phyloP scores from a whole-genome alignment of 2,797 vertebrate genomes.

The Bovichtus variegatus region DNA sequence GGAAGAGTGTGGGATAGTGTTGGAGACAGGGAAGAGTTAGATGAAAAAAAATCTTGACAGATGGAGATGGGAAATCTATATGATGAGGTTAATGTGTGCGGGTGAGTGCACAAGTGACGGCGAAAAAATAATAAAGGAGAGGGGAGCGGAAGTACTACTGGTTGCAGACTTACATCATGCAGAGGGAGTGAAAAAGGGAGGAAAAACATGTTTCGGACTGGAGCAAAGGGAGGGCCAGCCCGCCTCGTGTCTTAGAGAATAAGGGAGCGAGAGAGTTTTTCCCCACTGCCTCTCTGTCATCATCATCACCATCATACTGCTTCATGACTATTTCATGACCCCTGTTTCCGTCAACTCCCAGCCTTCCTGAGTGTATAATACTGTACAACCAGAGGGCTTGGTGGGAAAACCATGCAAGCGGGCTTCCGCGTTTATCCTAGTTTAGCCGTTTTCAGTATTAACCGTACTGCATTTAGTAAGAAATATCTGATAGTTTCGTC shows the following conservation, averaged over 20 bases:
- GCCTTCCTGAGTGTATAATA: conserved; percentile 52
- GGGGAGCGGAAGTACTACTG: conserved; percentile 23
- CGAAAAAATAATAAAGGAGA: conserved; percentile 26
- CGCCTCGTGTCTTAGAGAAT: conserved; percentile 22
- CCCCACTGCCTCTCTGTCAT: conserved; percentile 66
- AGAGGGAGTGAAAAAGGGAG: conserved; percentile 27
- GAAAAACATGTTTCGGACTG: conserved; percentile 41
- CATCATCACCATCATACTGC: conserved; percentile 60
- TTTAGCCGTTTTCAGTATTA: conserved; percentile 23
- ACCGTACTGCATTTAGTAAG: neutral
- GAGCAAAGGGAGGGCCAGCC: conserved; percentile 23
- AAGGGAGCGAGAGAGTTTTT: conserved; percentile 36
- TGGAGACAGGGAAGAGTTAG: conserved; percentile 9
- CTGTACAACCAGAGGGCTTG: conserved; percentile 45
- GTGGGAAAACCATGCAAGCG: conserved; percentile 22
- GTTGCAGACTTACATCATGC: conserved; percentile 58
- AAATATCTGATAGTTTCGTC: neutral
- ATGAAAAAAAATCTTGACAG: conserved; percentile 44
- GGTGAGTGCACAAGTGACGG: conserved; percentile 30
- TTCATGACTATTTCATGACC: conserved; percentile 79
- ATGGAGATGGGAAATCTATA: conserved; percentile 57
- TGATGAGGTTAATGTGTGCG: conserved; percentile 37
- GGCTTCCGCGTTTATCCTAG: neutral
- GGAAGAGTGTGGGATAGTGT: conserved; percentile 26
- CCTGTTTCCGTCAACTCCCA: conserved; percentile 64